Base-by-base conservation (phyloP, 2,113 vertebrate genomes). In the Callaeas wilsoni region DNA sequence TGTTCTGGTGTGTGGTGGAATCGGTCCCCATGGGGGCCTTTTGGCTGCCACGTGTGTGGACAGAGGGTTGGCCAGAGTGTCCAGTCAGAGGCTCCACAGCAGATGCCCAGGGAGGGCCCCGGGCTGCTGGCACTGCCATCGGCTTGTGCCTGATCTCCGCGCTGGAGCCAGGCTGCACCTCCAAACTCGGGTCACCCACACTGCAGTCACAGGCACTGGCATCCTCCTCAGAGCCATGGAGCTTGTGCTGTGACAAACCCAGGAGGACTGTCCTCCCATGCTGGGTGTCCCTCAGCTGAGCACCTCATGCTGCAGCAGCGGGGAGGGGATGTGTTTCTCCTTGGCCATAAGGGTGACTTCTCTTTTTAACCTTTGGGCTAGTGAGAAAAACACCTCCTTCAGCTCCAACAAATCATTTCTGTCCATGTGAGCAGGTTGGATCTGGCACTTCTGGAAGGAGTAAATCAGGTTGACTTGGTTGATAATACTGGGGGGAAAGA, bases 91-190 rank as follows among this genome's bases (percentile, higher is more conserved):
- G 30, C 62, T 80, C 9, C 8, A 3, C 13, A 25, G 50, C 42
- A 75, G 44, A 8, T 33, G 30, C 7, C 8, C 12, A 20, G 53
- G 30, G 39, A 63, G 60, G 29, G 52, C 60, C 62, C 39, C 75
- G 62, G 22, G 53, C 35, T 57, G 29, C 42, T 64, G 57, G 37
- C 3, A 1, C n/a, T 0, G 4, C 50, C 7, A 0, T 9, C 3
- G 1, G 32, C 10, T 47, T 13, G 3, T 6, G 2, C 22, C n/a
- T 20, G 11, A 52, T 44, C 41, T 56, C 23, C 0, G 2, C 79
- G 62, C 68, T 33, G 49, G 57, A 30, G 62, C 33, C 67, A 14
- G 26, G 7, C 32, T 59, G 67, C 44, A 59, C 0, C 80, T 55
- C 49, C 30, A 64, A 33, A 26, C 4, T 0, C 52, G 19, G 37